These are phyloP conservation scores for Colaptes auratus DNA, from an alignment of 2,113 vertebrate species.

Conservation along the genomic window DNA sequence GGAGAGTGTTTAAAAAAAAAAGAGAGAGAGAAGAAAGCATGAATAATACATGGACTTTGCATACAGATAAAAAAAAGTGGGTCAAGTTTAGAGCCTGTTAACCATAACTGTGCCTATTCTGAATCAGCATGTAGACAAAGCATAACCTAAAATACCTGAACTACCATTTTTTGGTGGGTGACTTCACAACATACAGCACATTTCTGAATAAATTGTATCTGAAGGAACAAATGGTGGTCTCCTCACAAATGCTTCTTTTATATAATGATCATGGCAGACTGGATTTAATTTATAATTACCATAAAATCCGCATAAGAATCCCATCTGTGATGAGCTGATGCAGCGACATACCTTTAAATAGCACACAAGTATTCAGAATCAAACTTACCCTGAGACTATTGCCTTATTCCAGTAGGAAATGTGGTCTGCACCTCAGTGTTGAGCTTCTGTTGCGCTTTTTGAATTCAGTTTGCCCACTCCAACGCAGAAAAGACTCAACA, in stretches of 20 bases:
- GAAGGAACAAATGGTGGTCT: background rate
- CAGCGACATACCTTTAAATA: background rate
- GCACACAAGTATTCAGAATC: background rate
- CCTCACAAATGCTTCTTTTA: background rate
- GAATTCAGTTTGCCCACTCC: background rate
- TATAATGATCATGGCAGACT: background rate
- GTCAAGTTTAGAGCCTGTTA: conserved; percentile 9
- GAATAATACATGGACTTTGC: background rate
- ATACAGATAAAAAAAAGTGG: background rate
- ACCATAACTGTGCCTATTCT: background rate
- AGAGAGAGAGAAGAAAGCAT: background rate
- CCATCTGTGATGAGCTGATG: background rate
- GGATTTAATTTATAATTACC: background rate
- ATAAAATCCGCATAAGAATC: background rate
- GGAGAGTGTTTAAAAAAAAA: background rate
- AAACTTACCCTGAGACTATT: background rate
- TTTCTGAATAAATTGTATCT: background rate
- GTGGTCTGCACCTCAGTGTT: background rate
- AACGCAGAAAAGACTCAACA: background rate
- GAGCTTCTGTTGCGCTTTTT: background rate
- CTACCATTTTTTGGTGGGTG: background rate
- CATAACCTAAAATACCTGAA: background rate
- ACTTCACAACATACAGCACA: background rate
- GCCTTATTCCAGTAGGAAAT: background rate
- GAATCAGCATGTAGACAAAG: background rate